Evolutionary conservation across 1,140 invertebrate genomes (phyloP).

Genomic region (Drosophila nannoptera): DNA sequence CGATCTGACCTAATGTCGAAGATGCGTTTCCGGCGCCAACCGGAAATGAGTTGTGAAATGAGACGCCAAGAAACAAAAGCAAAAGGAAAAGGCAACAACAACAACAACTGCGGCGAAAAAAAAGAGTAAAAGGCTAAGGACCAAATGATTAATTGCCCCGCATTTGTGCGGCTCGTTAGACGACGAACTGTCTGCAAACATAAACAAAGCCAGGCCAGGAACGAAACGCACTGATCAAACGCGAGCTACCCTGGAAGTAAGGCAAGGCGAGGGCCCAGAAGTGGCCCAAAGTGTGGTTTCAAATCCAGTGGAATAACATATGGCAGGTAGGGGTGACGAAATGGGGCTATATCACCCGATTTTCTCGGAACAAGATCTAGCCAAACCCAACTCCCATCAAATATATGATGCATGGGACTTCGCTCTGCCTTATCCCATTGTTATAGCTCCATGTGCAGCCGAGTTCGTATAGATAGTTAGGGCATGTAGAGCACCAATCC

Average conservation of each 20-base stretch:
- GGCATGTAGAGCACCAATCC: not conserved
- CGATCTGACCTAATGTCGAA: slow-evolving; percentile 46
- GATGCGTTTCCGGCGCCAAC: slow-evolving; percentile 52
- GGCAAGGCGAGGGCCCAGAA: no score
- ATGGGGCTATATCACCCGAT: no score
- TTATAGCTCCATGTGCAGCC: not conserved
- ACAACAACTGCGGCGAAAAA: not conserved
- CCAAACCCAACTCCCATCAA: no score
- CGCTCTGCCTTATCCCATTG: not conserved
- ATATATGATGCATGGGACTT: no score
- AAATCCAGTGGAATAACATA: not conserved
- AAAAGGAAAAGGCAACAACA: slow-evolving; percentile 1
- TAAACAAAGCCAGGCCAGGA: slow-evolving; percentile 29
- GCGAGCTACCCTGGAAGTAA: no score
- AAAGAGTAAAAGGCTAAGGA: slow-evolving; percentile 8
- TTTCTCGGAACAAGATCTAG: no score
- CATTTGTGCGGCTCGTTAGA: slow-evolving; percentile 53
- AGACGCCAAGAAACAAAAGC: slow-evolving; percentile 35
- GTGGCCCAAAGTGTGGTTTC: no score
- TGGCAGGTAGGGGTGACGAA: no score
- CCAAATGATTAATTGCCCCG: slow-evolving; percentile 52
- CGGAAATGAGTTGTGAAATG: slow-evolving; percentile 55
- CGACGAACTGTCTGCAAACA: slow-evolving; percentile 23
- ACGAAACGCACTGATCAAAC: no score
- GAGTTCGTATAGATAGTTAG: not conserved